phyloP scores from a whole-genome alignment of 2,888 invertebrate species.

The Lithodes maja region DNA sequence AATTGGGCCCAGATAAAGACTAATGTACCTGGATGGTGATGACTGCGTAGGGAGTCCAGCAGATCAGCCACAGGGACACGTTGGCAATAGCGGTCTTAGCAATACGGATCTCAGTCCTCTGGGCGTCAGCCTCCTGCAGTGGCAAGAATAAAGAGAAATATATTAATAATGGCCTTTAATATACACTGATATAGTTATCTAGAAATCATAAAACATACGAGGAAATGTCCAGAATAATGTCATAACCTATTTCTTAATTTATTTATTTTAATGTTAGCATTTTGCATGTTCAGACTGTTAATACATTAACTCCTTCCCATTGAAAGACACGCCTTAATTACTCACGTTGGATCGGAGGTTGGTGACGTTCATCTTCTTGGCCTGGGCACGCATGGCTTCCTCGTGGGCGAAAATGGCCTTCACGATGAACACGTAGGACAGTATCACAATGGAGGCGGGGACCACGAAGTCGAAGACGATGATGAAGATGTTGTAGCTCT shows the following conservation, averaged over 20 bases:
- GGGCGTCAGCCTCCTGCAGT: conserved; percentile 60
- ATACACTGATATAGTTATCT: no score
- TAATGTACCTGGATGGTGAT: conserved; percentile 72
- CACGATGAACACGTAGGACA: conserved; percentile 81
- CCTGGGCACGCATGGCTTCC: conserved; percentile 90
- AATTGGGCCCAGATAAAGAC: no score
- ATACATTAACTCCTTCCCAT: neutral
- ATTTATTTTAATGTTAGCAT: no score
- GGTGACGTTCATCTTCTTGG: conserved; percentile 95
- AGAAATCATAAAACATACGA: no score
- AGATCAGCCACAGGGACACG: conserved; percentile 71
- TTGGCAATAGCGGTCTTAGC: conserved; percentile 71
- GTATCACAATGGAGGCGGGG: conserved; percentile 79
- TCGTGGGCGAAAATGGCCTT: conserved; percentile 90
- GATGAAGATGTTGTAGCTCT: conserved; percentile 72
- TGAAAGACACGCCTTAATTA: neutral
- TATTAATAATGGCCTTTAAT: neutral
- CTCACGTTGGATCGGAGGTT: conserved; percentile 81
- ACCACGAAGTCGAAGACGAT: conserved; percentile 76
- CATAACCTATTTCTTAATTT: no score
- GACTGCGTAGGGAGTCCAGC: conserved; percentile 73
- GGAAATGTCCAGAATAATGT: no score
- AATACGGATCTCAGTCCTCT: conserved; percentile 70
- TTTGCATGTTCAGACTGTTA: no score
- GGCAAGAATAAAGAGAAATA: neutral